These are phyloP conservation scores for Pilophorus perplexus DNA, from an alignment of 2,888 invertebrate species.

Conservation along the genomic window DNA sequence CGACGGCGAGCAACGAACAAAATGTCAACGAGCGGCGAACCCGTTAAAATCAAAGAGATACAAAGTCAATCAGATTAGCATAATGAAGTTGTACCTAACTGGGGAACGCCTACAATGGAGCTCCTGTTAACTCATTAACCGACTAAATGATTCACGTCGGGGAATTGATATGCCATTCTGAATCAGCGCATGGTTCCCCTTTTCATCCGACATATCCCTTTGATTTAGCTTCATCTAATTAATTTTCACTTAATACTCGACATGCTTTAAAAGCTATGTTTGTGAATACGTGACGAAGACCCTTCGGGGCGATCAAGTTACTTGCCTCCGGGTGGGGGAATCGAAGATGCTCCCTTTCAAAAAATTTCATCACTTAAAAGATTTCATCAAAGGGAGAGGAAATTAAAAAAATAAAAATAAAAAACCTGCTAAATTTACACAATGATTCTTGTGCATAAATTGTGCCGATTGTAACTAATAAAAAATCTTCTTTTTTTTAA, in stretches of 20 bases:
- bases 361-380: not conserved
- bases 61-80: slow-evolving; percentile 12
- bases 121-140: slow-evolving; percentile 33
- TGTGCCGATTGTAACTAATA: no score
- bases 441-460: no score
- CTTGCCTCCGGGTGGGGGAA: not conserved
- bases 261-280: slow-evolving; percentile 18
- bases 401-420: no score
- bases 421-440: no score
- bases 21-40: no score
- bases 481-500: no score
- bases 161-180: slow-evolving; percentile 29
- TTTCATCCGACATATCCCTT: slow-evolving; percentile 23
- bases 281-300: slow-evolving; percentile 11
- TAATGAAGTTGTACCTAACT: slow-evolving; percentile 2
- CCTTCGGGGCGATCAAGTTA: slow-evolving; percentile 6
- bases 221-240: slow-evolving; percentile 22
- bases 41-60: slow-evolving; percentile 17
- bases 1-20: no score
- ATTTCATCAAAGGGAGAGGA: no score
- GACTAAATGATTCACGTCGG: slow-evolving; percentile 29
- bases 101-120: slow-evolving; percentile 10
- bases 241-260: slow-evolving; percentile 3
- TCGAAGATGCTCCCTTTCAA: not conserved
- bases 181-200: not conserved